A percentile compares a stretch with the other conserved stretches of the same genome.
Conservation (phyloP, 2,797 vertebrate genomes). For the Paramormyrops hopkinsi region DNA sequence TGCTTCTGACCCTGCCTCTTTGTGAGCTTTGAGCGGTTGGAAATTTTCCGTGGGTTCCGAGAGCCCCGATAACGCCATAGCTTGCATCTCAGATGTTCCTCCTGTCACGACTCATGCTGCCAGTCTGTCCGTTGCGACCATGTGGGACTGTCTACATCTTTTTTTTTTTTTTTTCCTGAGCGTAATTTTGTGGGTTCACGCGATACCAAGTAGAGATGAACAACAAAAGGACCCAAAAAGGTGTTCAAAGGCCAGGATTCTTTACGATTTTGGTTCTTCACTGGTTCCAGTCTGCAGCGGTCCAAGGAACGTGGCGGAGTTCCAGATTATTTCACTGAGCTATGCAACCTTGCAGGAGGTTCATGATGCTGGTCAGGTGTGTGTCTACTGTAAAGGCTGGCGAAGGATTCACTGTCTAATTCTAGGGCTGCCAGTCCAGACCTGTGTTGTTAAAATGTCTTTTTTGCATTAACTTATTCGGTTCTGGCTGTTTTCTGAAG, state of each 20-base stretch:
- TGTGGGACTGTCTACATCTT: neutral
- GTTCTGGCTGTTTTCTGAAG: neutral
- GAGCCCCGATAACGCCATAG: neutral
- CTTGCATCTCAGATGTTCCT: neutral
- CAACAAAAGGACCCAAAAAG: neutral
- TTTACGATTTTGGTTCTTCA: neutral
- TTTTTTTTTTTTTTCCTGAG: neutral
- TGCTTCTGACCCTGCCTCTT: neutral
- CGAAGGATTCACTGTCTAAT: conserved; percentile 2
- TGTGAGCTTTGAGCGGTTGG: neutral
- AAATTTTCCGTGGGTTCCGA: neutral
- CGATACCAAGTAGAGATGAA: neutral
- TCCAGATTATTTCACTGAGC: conserved; percentile 9
- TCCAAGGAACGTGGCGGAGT: neutral
- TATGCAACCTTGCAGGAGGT: conserved; percentile 19
- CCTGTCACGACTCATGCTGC: neutral
- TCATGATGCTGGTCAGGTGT: neutral
- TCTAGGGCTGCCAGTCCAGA: conserved; percentile 16
- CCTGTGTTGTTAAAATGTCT: neutral
- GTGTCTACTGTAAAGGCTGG: conserved; percentile 2
- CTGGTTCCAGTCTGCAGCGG: neutral
- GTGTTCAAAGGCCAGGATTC: neutral
- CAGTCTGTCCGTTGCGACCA: neutral
- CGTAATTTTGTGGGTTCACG: neutral
- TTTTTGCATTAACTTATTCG: conserved; percentile 16